Conservation (phyloP, 2,113 vertebrate species). For the Poecile atricapillus region DNA sequence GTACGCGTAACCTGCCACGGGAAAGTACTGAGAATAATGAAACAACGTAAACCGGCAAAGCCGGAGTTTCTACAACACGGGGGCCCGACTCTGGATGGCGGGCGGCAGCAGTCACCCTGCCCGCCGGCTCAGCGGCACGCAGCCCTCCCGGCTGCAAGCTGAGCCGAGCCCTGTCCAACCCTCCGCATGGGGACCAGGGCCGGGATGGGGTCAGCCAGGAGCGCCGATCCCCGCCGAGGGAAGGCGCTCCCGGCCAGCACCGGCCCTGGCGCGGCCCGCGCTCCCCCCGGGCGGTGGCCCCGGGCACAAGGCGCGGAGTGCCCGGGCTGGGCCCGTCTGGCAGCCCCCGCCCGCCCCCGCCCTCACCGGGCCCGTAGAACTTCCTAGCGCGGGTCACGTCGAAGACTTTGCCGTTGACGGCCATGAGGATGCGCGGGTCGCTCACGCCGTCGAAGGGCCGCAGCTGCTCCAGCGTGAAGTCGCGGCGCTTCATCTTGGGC, state of each 20-base stretch:
- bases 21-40: background rate
- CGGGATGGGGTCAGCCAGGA: background rate
- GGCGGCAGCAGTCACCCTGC: background rate
- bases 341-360: background rate
- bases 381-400: constrained; percentile 90
- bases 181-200: background rate
- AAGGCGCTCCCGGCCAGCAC: background rate
- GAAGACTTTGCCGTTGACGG: constrained; percentile 91
- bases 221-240: background rate
- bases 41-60: background rate
- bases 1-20: background rate
- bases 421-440: constrained; percentile 90
- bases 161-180: background rate
- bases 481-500: constrained; percentile 85
- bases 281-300: background rate
- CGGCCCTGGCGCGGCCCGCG: background rate
- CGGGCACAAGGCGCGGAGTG: background rate
- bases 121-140: background rate
- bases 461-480: constrained; percentile 86
- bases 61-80: background rate
- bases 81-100: background rate
- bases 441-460: constrained; percentile 81
- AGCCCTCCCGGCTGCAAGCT: background rate
- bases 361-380: constrained; percentile 93
- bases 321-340: background rate